phyloP scores from a whole-genome alignment of 2,113 vertebrate species.

The Trematomus loennbergii region DNA sequence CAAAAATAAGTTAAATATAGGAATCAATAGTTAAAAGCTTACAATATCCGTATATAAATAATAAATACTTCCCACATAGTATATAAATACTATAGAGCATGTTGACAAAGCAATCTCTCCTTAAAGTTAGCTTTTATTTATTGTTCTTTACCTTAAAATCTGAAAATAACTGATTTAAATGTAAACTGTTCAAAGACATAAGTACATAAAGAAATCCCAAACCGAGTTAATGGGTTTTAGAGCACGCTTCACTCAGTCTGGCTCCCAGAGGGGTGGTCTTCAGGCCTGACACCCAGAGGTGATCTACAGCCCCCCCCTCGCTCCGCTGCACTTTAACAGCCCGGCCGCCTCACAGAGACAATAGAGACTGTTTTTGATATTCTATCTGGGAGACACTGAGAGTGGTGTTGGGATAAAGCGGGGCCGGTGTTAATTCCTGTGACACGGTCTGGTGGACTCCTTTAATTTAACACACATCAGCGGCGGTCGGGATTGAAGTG shows the following conservation, averaged over 20 bases:
- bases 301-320: constrained; percentile 74
- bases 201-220: constrained; percentile 21
- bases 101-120: not conserved
- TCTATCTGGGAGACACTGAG: constrained; percentile 68
- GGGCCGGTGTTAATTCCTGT: constrained; percentile 58
- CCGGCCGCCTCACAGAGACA: constrained; percentile 65
- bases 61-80: too few species aligned
- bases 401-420: constrained; percentile 49
- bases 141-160: not conserved
- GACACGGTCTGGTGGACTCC: constrained; percentile 52
- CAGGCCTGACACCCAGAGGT: constrained; percentile 72
- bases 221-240: constrained; percentile 59
- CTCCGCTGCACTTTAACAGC: constrained; percentile 77
- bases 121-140: too few species aligned
- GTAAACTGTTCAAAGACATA: constrained; percentile 4
- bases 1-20: too few species aligned
- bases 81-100: too few species aligned
- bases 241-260: constrained; percentile 63
- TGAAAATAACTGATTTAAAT: not conserved
- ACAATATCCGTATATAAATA: too few species aligned
- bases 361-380: constrained; percentile 77
- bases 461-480: constrained; percentile 66
- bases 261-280: constrained; percentile 63
- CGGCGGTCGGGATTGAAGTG: constrained; percentile 29
- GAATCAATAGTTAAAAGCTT: too few species aligned